Evolutionary conservation across 2,888 invertebrate species (phyloP), one percentile per base, ranked within the genome.

Genomic region (Tipula unca): DNA sequence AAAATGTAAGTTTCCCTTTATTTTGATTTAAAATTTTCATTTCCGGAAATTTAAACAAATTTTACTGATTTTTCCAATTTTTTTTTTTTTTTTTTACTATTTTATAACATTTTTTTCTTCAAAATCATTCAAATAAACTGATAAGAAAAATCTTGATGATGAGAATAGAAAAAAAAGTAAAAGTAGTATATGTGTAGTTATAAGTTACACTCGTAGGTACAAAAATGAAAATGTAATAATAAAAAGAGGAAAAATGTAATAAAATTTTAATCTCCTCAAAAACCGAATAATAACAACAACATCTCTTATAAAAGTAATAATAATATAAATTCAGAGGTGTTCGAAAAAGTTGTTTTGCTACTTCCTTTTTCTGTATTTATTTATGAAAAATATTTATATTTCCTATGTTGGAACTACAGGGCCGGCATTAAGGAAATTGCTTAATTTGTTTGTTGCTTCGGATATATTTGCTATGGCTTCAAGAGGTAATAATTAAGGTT

Each of bases 11-110:
- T 83, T 83, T 83, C 83, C 83, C 83, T 83, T 69, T 83, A 83
- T 83, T 83, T 83, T 83, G 83, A 83, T 83, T 32, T 83, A 17
- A 83, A 83, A 83, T 83, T 83, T 83, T 83, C 83, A 83, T 83
- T 83, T 83, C 83, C 83, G 83, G 83, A 32, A 83, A 83, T 83
- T 32, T 83, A 32, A 83, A 83, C 83, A 83, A 83, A 32, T 83
- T 83, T 83, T 83, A 17, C 35, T 32, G 32, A 32, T 32, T 32
- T 83, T 83, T 82, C 17, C 29, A 82, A 82, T 32, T 82, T 29
- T n/a, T 29, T 39, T n/a, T n/a, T n/a, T n/a, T n/a, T n/a, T n/a
- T n/a, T n/a, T n/a, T n/a, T n/a, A n/a, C 32, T 32, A 39, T 39
- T 83, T 83, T 32, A 17, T 83, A 14, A 25, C 3, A 20, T 10